These are phyloP conservation scores for Rhamnusium bicolor DNA, from an alignment of 2,888 invertebrate genomes.

Conservation along the genomic window DNA sequence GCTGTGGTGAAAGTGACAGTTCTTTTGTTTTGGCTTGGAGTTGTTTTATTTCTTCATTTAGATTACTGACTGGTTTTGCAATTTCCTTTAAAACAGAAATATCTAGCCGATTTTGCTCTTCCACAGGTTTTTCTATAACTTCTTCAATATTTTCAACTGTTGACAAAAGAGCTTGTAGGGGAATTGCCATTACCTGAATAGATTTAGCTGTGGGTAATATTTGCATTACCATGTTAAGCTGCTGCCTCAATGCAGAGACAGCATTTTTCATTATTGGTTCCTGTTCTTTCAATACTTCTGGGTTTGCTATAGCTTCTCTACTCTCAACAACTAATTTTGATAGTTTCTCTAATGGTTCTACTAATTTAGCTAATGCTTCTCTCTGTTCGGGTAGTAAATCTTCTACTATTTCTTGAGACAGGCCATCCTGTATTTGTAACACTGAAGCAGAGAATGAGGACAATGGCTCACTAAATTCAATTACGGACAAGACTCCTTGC, in stretches of 20 bases:
- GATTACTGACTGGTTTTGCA: not conserved
- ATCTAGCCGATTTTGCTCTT: no score
- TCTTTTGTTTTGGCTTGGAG: not conserved
- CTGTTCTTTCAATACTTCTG: conserved; percentile 15
- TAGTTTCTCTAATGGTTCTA: conserved; percentile 51
- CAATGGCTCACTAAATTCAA: conserved; percentile 41
- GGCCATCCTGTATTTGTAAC: conserved; percentile 23
- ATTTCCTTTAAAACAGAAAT: no score
- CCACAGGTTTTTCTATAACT: no score
- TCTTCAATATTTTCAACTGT: no score
- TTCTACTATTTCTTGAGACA: conserved; percentile 1
- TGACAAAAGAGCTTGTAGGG: not conserved
- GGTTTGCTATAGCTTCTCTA: conserved; percentile 39
- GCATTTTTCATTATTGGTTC: conserved; percentile 33
- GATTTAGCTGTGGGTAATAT: not conserved
- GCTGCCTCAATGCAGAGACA: conserved; percentile 27
- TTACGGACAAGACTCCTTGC: conserved; percentile 42
- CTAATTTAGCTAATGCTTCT: conserved; percentile 36
- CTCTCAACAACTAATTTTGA: conserved; percentile 46
- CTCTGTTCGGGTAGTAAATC: conserved; percentile 25
- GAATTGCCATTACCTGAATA: not conserved
- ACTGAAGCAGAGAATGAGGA: conserved; percentile 35
- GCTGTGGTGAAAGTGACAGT: not conserved
- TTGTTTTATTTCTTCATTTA: not conserved
- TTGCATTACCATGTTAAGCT: conserved; percentile 11